phyloP scores from a whole-genome alignment of 1,140 invertebrate species.

The Apis dorsata region DNA sequence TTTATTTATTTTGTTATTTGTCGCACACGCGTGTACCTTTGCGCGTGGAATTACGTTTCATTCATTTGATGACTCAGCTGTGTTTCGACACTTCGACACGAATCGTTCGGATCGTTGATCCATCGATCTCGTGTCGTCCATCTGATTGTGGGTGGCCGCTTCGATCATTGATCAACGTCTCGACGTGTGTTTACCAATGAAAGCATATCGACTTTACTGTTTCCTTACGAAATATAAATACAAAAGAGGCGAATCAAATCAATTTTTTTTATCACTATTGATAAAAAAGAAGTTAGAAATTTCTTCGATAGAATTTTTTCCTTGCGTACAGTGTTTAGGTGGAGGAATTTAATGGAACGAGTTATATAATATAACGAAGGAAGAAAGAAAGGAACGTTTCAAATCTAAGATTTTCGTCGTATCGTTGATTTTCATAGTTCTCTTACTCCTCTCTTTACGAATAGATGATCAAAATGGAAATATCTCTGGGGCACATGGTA shows the following conservation, averaged over 20 bases:
- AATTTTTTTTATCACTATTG: not conserved
- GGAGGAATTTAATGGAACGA: too few species aligned
- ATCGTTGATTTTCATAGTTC: not conserved
- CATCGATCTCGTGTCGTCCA: constrained; percentile 29
- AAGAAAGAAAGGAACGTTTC: too few species aligned
- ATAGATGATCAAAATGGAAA: constrained; percentile 24
- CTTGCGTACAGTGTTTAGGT: too few species aligned
- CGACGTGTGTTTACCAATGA: not conserved
- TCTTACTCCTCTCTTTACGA: too few species aligned
- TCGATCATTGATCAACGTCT: constrained; percentile 34
- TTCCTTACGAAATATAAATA: not conserved
- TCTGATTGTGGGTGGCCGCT: constrained; percentile 12
- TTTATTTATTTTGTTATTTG: not conserved
- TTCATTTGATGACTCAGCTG: not conserved
- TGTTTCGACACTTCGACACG: constrained; percentile 4
- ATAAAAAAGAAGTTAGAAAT: not conserved
- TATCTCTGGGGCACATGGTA: constrained; percentile 4
- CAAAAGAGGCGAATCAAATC: not conserved
- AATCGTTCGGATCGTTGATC: constrained; percentile 6
- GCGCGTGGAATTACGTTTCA: not conserved
- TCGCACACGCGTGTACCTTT: not conserved
- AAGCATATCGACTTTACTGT: not conserved
- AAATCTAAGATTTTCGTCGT: not conserved
- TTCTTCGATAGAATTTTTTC: too few species aligned
- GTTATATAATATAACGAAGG: not conserved